These are phyloP conservation scores for Platycheirus rosarum DNA, from an alignment of 2,888 invertebrate genomes.

Conservation along the genomic window DNA sequence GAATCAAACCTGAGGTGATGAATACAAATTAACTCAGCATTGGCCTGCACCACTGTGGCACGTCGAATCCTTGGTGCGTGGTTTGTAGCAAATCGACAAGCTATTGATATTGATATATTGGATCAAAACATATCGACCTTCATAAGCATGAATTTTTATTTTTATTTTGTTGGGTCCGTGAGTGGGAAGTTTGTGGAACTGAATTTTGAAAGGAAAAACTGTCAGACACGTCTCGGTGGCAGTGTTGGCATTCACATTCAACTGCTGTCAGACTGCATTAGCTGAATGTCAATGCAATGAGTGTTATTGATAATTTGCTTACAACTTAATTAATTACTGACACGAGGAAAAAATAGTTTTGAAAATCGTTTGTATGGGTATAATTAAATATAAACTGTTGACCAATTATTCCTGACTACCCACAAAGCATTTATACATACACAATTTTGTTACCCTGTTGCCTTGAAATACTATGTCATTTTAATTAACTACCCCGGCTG, in stretches of 20 bases:
- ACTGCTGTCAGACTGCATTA: slow-evolving; percentile 28
- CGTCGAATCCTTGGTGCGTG: slow-evolving; percentile 10
- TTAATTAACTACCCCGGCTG: slow-evolving; percentile 2
- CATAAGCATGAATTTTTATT: slow-evolving; percentile 20
- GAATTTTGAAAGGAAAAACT: slow-evolving; percentile 47
- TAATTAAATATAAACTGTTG: not conserved
- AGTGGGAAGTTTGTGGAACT: slow-evolving; percentile 42
- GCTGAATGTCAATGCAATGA: slow-evolving; percentile 1
- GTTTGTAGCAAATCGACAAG: slow-evolving; percentile 33
- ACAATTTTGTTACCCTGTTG: not conserved
- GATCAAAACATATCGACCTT: slow-evolving; percentile 60
- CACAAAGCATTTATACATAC: slow-evolving; percentile 2
- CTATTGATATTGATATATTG: slow-evolving; percentile 51
- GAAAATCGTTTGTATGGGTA: too few relatives aligned
- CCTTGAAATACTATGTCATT: slow-evolving; percentile 14
- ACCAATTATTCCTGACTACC: slow-evolving; percentile 8
- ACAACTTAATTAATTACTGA: not conserved
- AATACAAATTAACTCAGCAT: slow-evolving; percentile 19
- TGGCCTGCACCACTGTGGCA: slow-evolving; percentile 4
- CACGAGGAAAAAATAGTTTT: too few relatives aligned
- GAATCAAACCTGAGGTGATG: slow-evolving; percentile 34
- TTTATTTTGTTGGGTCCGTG: slow-evolving; percentile 41
- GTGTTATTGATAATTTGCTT: not conserved
- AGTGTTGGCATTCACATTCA: slow-evolving; percentile 10
- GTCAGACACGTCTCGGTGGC: slow-evolving; percentile 22